Conservation (phyloP, 2,888 invertebrate genomes). For the Andrena chrysosceles region DNA sequence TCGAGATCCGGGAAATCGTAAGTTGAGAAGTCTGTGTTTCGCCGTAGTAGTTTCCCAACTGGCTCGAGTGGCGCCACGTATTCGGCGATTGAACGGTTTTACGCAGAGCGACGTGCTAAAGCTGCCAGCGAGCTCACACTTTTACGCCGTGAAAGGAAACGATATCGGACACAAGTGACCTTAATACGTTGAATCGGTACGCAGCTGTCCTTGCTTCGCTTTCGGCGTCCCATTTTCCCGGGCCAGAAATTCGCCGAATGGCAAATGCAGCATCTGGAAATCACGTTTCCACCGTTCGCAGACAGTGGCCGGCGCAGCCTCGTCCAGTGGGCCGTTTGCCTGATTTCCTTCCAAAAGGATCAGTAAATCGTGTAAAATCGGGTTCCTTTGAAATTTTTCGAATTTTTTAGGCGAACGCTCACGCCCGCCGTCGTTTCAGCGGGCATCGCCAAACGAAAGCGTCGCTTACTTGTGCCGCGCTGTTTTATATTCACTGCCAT, state of each 20-base stretch:
- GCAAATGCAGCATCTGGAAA: conserved; percentile 22
- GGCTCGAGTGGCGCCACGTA: background rate
- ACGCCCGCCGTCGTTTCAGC: background rate
- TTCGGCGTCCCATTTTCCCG: conserved; percentile 33
- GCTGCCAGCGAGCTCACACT: background rate
- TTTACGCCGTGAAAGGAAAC: conserved; percentile 22
- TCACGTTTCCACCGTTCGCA: conserved; percentile 12
- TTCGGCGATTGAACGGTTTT: conserved; percentile 21
- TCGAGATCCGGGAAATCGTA: background rate
- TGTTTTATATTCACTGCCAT: conserved; percentile 78
- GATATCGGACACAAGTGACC: conserved; percentile 35
- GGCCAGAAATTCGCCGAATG: background rate
- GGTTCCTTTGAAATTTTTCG: conserved; percentile 24
- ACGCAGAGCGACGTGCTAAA: conserved; percentile 11
- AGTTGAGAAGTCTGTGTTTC: background rate
- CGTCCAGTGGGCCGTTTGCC: conserved; percentile 4
- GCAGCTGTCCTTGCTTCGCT: conserved; percentile 17
- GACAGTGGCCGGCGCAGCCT: background rate
- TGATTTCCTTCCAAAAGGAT: conserved; percentile 51
- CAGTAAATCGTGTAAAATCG: background rate
- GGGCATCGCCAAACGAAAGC: conserved; percentile 8
- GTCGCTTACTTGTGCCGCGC: conserved; percentile 38
- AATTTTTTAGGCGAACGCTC: conserved; percentile 14
- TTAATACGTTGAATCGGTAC: conserved; percentile 40
- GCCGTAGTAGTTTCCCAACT: background rate